These are phyloP conservation scores for Trissolcus brochymenae DNA, from an alignment of 2,888 invertebrate species.

Conservation along the genomic window DNA sequence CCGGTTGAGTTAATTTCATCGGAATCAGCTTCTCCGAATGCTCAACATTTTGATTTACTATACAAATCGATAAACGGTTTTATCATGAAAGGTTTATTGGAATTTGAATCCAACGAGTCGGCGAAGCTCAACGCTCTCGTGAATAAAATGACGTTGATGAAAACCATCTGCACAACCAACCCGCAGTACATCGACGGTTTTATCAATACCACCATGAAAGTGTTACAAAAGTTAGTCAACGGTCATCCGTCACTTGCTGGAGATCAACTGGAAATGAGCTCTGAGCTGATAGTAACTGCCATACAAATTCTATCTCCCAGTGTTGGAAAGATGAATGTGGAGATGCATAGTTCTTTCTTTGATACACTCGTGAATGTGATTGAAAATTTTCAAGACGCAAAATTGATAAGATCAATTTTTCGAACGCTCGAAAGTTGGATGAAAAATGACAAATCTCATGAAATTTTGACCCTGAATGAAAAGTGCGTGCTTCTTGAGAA, in stretches of 20 bases:
- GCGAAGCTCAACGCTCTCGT: conserved; percentile 85
- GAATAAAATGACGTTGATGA: conserved; percentile 96
- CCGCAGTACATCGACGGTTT: conserved; percentile 95
- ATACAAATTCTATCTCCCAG: no score
- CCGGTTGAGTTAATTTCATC: conserved; percentile 88
- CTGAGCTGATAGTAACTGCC: no score
- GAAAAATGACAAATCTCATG: conserved; percentile 79
- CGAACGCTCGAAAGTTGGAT: conserved; percentile 98
- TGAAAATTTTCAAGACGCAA: conserved; percentile 94
- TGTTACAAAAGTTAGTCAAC: conserved; percentile 91
- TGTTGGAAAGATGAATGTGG: conserved; percentile 84
- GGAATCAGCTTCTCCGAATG: conserved; percentile 85
- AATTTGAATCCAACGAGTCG: conserved; percentile 87
- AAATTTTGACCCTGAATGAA: no score
- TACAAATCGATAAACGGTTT: not conserved
- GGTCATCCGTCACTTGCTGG: conserved; percentile 80
- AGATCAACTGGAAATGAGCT: no score
- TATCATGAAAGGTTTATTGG: not conserved
- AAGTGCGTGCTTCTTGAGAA: conserved; percentile 96
- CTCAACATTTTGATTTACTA: not conserved
- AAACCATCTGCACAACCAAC: conserved; percentile 95
- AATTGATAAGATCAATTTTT: conserved; percentile 84
- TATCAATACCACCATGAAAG: conserved; percentile 93
- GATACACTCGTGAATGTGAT: conserved; percentile 95
- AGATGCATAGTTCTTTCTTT: conserved; percentile 95